Evolutionary conservation across 1,140 invertebrate species (phyloP), one percentile per base, ranked within the genome.

Genomic region (Drosophila serrata): DNA sequence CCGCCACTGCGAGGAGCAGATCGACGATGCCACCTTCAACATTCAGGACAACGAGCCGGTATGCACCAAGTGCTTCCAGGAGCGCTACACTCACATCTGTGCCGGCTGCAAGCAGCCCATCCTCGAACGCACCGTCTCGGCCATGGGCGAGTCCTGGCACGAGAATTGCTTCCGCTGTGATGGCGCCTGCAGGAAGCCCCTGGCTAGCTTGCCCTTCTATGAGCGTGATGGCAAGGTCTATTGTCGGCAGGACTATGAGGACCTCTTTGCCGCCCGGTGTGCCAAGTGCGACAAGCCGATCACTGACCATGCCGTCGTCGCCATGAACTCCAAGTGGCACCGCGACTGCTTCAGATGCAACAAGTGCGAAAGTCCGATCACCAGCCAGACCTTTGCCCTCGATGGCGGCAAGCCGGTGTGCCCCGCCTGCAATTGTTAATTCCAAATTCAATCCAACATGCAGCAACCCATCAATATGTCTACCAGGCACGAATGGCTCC

Each of bases 161-260:
- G 95, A 96, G 37, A 95, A 97, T 74, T 97, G 97, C 93, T 98
- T 98, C 93, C 94, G 96, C 29, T 98, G 97, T 93, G 95, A 94
- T 9, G 90, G 90, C 1, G 94, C 95, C 53, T 97, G 97, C 94
- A 95, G 95, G 76, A 94, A 94, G 61, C 94, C 95, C 55, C 94
- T 97, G 77, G 94, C 95, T 15, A 95, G 96, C 13, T 94, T 95
- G 19, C 95, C 95, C 8, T 96, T 96, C 90, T 95, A 95, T 92
- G 95, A 96, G 92, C 94, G 95, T 57, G 94, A 95, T 45, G 95
- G 95, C 6, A 94, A 95, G 55, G 95, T 96, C 8, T 96, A 95
- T 81, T 97, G 96, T 93, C 94, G 94, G 42, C 92, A 94, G 46
- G 97, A 97, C 92, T 97, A 95, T 92, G 95, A 96, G 74, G 94